Base-by-base conservation (phyloP, 2,113 vertebrate genomes). In the Scortum barcoo region DNA sequence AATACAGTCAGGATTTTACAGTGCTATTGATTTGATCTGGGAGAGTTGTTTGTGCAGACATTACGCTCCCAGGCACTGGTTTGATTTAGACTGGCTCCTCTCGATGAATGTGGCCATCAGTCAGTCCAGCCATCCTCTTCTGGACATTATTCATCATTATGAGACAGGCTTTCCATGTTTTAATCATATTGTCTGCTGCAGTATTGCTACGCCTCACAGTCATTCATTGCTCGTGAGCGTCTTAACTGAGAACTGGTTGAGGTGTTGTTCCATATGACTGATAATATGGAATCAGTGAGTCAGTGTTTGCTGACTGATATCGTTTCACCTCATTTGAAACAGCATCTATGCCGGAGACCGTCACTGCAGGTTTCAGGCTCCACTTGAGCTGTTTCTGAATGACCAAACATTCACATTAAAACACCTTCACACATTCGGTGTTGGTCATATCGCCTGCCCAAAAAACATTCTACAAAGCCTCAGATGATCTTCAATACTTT, bases 1-100 rank as follows among this genome's bases (percentile, higher is more conserved):
- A 88, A 72, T 76, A 80, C 83, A 83, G 78, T 83, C 36, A 20
- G 73, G 72, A 22, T 72, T 88, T 72, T 77, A 88, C 75, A 30
- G 68, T n/a, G 71, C 68, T 80, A 84, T 91, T 72, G 78, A 84
- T 88, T 78, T 60, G 57, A 83, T 81, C 53, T 58, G 54, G 57
- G 53, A 16, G 84, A 89, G 80, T 44, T 84, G 78, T 87, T 82
- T 84, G 82, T 87, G 78, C 72, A 33, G 84, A 80, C 84, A 46
- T 81, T 84, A 72, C 7, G 16, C 75, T 79, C 48, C 28, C 24
- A 28, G 63, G 76, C 85, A 26, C 66, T 24, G 33, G 30, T 78
- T 80, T 80, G 76, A 90, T 90, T 88, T 80, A 77, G 72, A 65
- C 51, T 8, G 77, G 69, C 76, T 78, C 57, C 56, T 48, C 48